These are phyloP conservation scores for Xestia sexstrigata DNA, from an alignment of 2,888 invertebrate genomes.

Conservation along the genomic window DNA sequence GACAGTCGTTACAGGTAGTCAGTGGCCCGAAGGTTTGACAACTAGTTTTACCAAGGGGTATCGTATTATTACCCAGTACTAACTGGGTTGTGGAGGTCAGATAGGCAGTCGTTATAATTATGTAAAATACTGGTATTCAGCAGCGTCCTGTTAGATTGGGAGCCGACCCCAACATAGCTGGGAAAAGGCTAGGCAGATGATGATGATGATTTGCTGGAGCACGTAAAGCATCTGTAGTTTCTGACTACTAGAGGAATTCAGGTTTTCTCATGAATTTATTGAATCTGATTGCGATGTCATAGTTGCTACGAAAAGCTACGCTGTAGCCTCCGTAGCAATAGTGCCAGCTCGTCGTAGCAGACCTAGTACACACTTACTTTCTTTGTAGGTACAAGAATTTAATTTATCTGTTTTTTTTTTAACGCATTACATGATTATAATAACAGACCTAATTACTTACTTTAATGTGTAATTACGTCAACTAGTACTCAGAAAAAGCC, in stretches of 20 bases:
- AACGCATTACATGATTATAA: no score
- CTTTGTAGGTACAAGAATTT: background rate
- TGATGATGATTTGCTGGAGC: background rate
- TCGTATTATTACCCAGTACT: background rate
- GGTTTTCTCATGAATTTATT: background rate
- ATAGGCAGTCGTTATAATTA: background rate
- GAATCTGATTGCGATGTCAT: background rate
- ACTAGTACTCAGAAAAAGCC: background rate
- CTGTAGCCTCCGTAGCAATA: background rate
- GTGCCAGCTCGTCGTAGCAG: background rate
- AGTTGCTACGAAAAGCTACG: conserved; percentile 13
- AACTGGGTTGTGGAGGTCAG: background rate
- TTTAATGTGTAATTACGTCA: background rate
- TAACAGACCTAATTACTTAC: background rate
- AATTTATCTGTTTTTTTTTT: background rate
- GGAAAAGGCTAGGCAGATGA: no score
- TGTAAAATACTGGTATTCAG: background rate
- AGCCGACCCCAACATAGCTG: no score
- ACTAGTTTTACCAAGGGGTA: no score
- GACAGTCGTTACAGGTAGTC: background rate
- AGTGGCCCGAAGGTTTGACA: background rate
- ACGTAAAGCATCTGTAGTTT: no score
- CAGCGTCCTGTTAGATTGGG: no score
- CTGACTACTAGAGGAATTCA: background rate
- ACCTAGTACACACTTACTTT: background rate